Percentiles rank a stretch among this genome's conserved stretches.
Conservation (phyloP, 2,888 invertebrate species). For the Suillia variegata region DNA sequence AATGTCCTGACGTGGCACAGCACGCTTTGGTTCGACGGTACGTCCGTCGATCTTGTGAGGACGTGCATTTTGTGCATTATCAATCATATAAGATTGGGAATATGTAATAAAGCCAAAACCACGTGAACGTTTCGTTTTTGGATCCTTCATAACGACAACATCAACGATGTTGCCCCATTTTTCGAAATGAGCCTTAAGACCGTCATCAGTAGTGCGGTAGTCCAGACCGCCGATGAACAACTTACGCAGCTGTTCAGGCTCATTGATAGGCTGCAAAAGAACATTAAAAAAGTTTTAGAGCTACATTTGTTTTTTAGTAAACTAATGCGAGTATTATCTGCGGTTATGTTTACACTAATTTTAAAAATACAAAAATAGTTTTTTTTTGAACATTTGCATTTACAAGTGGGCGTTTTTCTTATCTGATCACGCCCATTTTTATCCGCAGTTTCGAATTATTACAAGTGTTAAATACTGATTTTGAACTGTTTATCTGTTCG, state of each 20-base stretch:
- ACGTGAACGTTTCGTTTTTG: slow-evolving; percentile 90
- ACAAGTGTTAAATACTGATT: too few species aligned
- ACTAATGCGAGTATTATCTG: slow-evolving; percentile 7
- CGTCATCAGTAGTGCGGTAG: slow-evolving; percentile 90
- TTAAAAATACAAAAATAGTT: slow-evolving; percentile 17
- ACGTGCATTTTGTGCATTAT: slow-evolving; percentile 87
- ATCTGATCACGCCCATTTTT: too few species aligned
- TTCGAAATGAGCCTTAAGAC: slow-evolving; percentile 89
- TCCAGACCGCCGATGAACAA: slow-evolving; percentile 95
- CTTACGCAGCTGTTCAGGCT: slow-evolving; percentile 80
- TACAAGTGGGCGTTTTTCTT: too few species aligned
- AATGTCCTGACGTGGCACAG: slow-evolving; percentile 91
- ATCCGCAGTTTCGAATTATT: too few species aligned
- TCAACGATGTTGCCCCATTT: slow-evolving; percentile 97
- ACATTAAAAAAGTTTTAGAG: background rate
- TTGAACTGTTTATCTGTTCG: too few species aligned
- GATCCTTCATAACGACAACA: slow-evolving; percentile 96
- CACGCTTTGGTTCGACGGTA: slow-evolving; percentile 95
- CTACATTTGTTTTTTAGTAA: background rate
- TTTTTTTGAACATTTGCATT: too few species aligned
- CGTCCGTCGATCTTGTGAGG: slow-evolving; percentile 93
- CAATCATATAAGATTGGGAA: slow-evolving; percentile 91
- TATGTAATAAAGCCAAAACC: slow-evolving; percentile 99
- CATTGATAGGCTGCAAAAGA: slow-evolving; percentile 48
- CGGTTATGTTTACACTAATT: slow-evolving; percentile 10